Conservation (phyloP, 2,797 vertebrate genomes). For the Phoebastria nigripes region DNA sequence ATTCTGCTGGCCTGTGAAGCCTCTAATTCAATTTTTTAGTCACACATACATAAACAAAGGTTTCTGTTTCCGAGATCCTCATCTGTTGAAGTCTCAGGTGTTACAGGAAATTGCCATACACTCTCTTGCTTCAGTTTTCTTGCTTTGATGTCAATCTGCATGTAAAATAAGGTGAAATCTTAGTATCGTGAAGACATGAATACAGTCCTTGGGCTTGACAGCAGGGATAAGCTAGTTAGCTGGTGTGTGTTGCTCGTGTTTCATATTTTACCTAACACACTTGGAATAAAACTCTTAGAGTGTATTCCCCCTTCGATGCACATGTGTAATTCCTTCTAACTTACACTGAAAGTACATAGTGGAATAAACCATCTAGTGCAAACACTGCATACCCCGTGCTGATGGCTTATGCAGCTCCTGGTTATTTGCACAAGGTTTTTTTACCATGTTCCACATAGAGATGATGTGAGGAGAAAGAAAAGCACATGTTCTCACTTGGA, state of each 20-base stretch:
- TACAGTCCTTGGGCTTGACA: conserved; percentile 46
- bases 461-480: not conserved
- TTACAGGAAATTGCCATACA: conserved; percentile 55
- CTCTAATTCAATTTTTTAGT: conserved; percentile 63
- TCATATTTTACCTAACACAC: conserved; percentile 28
- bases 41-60: conserved; percentile 49
- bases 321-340: conserved; percentile 14
- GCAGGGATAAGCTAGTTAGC: conserved; percentile 56
- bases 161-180: conserved; percentile 67
- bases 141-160: conserved; percentile 63
- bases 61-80: conserved; percentile 29
- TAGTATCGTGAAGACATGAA: conserved; percentile 48
- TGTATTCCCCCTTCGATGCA: conserved; percentile 31
- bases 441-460: not conserved
- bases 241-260: conserved; percentile 28
- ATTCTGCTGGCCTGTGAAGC: conserved; percentile 38
- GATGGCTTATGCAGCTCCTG: not conserved
- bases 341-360: conserved; percentile 5
- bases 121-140: conserved; percentile 56
- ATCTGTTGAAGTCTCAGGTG: conserved; percentile 58
- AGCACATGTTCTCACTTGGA: not conserved
- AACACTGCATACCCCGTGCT: not conserved
- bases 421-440: conserved; percentile 34
- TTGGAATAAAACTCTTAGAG: conserved; percentile 12
- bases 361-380: not conserved